phyloP scores from a whole-genome alignment of 2,888 invertebrate species.

The Ochlodes sylvanus region DNA sequence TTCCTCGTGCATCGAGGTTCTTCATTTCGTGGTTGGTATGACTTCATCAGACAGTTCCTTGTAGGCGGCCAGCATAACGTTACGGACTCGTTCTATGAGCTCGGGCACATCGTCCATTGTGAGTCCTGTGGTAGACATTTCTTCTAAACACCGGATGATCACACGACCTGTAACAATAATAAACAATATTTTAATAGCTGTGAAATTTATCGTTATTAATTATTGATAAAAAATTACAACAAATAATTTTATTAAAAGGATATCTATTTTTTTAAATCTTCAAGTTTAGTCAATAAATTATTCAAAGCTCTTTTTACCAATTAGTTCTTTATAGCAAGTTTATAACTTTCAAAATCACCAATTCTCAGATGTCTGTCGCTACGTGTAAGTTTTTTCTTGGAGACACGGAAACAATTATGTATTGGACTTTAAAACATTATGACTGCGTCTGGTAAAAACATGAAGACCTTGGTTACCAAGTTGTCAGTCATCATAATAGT shows the following conservation, averaged over 20 bases:
- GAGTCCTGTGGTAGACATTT: slow-evolving; percentile 76
- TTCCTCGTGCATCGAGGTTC: background rate
- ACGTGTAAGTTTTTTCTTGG: too few relatives aligned
- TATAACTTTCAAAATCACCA: too few relatives aligned
- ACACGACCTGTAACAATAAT: slow-evolving; percentile 70
- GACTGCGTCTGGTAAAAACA: background rate
- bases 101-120: slow-evolving; percentile 75
- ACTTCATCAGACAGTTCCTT: slow-evolving; percentile 76
- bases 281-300: too few relatives aligned
- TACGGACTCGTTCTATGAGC: slow-evolving; percentile 71
- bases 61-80: slow-evolving; percentile 75
- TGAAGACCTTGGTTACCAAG: background rate
- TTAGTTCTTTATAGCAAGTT: too few relatives aligned
- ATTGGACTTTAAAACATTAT: too few relatives aligned
- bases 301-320: too few relatives aligned
- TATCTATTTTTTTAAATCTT: too few relatives aligned
- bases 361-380: too few relatives aligned
- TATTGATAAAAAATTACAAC: too few relatives aligned
- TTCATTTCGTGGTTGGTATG: background rate
- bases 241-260: too few relatives aligned
- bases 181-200: background rate
- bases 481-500: background rate
- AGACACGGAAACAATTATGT: too few relatives aligned
- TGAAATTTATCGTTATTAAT: background rate
- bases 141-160: slow-evolving; percentile 80